Base-by-base conservation (phyloP, 2,113 vertebrate genomes). In the Manacus vitellinus region DNA sequence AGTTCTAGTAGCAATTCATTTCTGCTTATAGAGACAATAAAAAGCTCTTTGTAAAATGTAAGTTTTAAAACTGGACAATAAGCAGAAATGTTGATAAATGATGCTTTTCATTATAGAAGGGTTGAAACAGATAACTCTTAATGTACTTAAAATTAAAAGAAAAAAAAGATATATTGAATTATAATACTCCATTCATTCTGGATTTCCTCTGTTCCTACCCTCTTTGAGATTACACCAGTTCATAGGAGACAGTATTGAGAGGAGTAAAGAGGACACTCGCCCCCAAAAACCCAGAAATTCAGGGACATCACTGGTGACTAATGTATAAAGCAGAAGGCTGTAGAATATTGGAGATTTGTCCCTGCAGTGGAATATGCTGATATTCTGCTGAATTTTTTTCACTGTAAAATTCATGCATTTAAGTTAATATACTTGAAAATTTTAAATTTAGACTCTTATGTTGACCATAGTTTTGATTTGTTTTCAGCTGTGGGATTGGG, bases 401-500 rank as follows among this genome's bases (percentile, higher is more conserved):
- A 39, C 12, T 22, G 19, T 56, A 25, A 78, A 78, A 16, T 84
- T 81, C 5, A 23, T 54, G 10, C 17, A 19, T 54, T 79, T 37
- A 70, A 65, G 2, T 51, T 62, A 63, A 74, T 27, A 11, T 62
- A 49, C 19, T 12, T 62, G 35, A 23, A 65, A 41, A 41, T 67
- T 88, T 77, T 74, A 10, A 8, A 1, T 15, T 6, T 15, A 5
- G 51, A 12, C 13, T 49, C 55, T 46, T 43, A 8, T 74, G 14
- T 19, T 93, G 80, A 94, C 55, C 8, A 5, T 49, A 74, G 91
- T n/a, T 96, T 94, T 98, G 76, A 93, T 94, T 98, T 96, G 37
- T 61, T 98, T 98, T 87, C 98, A 99, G 99, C 99, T 94, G 99
- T 99, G 47, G 99, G 99, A 66, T 94, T 99, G 88, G 99, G 99